Evolutionary conservation across 2,797 vertebrate species (phyloP).

Genomic region (Tapera naevia): DNA sequence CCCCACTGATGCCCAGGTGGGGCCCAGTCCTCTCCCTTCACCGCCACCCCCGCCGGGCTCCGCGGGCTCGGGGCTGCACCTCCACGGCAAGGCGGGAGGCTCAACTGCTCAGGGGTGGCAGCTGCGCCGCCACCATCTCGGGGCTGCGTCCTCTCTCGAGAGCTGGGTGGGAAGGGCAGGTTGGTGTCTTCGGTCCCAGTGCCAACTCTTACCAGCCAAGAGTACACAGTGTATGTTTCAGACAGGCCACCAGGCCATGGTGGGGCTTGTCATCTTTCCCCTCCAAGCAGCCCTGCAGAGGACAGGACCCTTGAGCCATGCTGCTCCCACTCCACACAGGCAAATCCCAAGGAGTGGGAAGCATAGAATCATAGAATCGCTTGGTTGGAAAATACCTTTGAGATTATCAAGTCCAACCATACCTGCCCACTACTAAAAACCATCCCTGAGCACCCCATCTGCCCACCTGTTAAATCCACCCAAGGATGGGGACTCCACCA

Average conservation of each 20-base stretch:
- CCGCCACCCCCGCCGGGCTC: accelerated
- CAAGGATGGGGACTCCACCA: too few relatives aligned
- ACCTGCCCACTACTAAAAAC: too few relatives aligned
- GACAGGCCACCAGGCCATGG: accelerated
- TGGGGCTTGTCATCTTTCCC: accelerated
- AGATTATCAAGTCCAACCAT: too few relatives aligned
- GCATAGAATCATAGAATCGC: too few relatives aligned
- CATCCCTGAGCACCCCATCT: too few relatives aligned
- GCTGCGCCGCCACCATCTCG: accelerated
- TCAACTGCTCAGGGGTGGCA: accelerated
- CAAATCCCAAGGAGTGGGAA: too few relatives aligned
- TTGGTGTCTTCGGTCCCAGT: accelerated
- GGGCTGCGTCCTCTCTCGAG: accelerated
- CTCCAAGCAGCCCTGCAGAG: accelerated
- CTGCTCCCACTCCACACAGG: accelerated
- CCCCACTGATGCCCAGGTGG: accelerated
- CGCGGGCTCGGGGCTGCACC: accelerated
- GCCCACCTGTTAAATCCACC: too few relatives aligned
- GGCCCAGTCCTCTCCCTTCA: accelerated
- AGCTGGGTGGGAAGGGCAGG: accelerated
- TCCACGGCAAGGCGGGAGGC: accelerated
- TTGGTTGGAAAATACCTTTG: too few relatives aligned
- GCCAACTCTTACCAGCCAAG: too few relatives aligned
- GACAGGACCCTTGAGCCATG: accelerated
- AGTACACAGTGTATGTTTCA: accelerated